Evolutionary conservation across 2,888 invertebrate genomes (phyloP), one percentile per base, ranked within the genome.

Genomic region (Megaustenia siamemsis): DNA sequence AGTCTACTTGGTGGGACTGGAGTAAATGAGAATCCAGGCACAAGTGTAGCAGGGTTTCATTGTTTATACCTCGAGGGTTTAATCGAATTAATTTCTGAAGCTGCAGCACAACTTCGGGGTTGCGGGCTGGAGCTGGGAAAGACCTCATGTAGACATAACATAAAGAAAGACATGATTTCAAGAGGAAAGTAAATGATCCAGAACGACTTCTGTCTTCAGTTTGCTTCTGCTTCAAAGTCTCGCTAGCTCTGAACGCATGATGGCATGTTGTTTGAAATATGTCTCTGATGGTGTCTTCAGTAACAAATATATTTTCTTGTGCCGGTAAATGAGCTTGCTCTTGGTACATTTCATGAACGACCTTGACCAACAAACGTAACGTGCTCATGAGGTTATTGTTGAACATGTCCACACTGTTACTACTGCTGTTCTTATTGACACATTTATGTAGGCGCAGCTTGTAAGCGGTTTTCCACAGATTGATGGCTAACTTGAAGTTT

Each of bases 401-500:
- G 15, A 71, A 73, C 21, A 56, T 69, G 6, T 84, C 79, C 28
- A 35, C 28, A 4, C 28, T 38, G 0, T 18, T 5, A 43, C 32
- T 12, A 2, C 21, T 10, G 6, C 18, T 5, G 38, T 24, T 18
- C 8, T 40, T 12, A 40, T 35, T 28, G 0, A 56, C 6, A 53
- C 49, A 69, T 53, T 81, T 81, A 35, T 81, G 21, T 6, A 76
- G 38, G 10, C 40, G 68, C 12, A 85, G n/a, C 28, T 75, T 56
- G 35, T 85, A 85, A 12, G 85, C 71, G n/a, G 68, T 56, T 49
- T 56, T 81, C 81, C 81, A 85, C 15, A 85, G 60, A 18, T 68
- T 35, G 28, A 68, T 28, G 24, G 85, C 85, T n/a, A 43, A 12
- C 32, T 1, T 53, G 4, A 76, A 77, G 63, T 85, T 76, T 15